A percentile compares a stretch with the other conserved stretches of the same genome.
Conservation (phyloP, 2,888 invertebrate genomes). For the Matsumyia berberina region DNA sequence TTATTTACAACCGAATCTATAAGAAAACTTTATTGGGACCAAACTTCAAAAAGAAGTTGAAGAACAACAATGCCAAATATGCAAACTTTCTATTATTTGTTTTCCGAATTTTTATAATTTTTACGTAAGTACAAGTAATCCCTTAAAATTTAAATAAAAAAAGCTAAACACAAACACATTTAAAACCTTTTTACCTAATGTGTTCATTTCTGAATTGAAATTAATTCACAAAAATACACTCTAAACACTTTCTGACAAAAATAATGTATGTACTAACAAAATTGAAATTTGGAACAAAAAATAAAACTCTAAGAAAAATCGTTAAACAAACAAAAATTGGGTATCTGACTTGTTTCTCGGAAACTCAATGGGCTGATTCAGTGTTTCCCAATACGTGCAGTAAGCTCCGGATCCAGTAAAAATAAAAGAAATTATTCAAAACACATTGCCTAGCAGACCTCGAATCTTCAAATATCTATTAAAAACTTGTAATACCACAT, state of each 20-base stretch:
- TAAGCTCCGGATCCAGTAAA: too few relatives aligned
- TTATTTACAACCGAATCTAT: too few relatives aligned
- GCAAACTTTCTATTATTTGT: constrained; percentile 18
- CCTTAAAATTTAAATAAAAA: background rate
- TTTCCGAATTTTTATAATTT: background rate
- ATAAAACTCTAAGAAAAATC: background rate
- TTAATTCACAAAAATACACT: background rate
- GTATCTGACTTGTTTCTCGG: constrained; percentile 4
- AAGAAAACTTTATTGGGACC: constrained; percentile 21
- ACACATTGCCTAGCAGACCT: background rate
- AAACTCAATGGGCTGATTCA: constrained; percentile 17
- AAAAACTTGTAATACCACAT: background rate
- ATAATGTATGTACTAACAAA: constrained; percentile 2
- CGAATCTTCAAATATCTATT: background rate
- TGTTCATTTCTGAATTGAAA: constrained; percentile 33
- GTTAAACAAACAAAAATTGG: background rate
- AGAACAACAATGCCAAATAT: constrained; percentile 4
- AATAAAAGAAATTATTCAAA: too few relatives aligned
- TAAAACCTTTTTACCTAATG: constrained; percentile 30
- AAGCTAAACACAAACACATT: background rate
- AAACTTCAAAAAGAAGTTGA: constrained; percentile 29
- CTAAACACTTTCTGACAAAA: background rate
- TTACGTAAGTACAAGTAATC: background rate
- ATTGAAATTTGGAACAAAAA: background rate
- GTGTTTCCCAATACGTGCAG: constrained; percentile 12